Evolutionary conservation across 1,140 invertebrate genomes (phyloP).

Genomic region (Varroa destructor): DNA sequence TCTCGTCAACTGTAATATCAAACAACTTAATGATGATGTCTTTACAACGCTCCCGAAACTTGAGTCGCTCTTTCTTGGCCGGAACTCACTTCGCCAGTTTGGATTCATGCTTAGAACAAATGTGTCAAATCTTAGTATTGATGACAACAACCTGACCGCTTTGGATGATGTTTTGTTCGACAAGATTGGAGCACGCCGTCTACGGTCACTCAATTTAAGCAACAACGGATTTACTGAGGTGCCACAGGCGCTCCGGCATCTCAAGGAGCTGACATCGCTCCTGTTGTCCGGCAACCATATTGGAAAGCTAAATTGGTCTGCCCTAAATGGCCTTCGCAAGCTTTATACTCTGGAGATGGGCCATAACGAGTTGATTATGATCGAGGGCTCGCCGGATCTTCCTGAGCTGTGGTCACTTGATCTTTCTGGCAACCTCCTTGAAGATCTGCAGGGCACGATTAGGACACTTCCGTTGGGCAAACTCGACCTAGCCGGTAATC

Average conservation of each 20-base stretch:
- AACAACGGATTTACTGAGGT: conserved; percentile 23
- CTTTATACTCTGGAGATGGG: conserved; percentile 1
- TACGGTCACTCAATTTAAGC: conserved; percentile 6
- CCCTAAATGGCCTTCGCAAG: neutral
- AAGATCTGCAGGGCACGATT: neutral
- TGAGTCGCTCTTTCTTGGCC: neutral
- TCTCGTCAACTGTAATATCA: conserved; percentile 22
- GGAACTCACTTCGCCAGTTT: conserved; percentile 10
- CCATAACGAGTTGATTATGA: conserved; percentile 16
- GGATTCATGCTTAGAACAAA: conserved; percentile 17
- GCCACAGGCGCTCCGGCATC: neutral
- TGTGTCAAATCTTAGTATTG: conserved; percentile 1
- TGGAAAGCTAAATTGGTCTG: conserved; percentile 21
- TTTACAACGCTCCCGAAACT: conserved; percentile 13
- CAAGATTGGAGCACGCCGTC: neutral
- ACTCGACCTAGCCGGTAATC: conserved; percentile 14
- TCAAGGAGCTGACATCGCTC: conserved; percentile 10
- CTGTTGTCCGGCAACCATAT: conserved; percentile 14
- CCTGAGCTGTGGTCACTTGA: conserved; percentile 24
- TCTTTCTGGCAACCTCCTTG: conserved; percentile 9
- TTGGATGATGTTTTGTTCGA: conserved; percentile 16
- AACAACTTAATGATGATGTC: conserved; percentile 3
- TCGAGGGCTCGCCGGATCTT: conserved; percentile 9
- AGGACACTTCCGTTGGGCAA: neutral
- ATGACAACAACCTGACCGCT: conserved; percentile 23